Evolutionary conservation across 1,140 invertebrate genomes (phyloP).

Genomic region (Drosophila nebulosa): DNA sequence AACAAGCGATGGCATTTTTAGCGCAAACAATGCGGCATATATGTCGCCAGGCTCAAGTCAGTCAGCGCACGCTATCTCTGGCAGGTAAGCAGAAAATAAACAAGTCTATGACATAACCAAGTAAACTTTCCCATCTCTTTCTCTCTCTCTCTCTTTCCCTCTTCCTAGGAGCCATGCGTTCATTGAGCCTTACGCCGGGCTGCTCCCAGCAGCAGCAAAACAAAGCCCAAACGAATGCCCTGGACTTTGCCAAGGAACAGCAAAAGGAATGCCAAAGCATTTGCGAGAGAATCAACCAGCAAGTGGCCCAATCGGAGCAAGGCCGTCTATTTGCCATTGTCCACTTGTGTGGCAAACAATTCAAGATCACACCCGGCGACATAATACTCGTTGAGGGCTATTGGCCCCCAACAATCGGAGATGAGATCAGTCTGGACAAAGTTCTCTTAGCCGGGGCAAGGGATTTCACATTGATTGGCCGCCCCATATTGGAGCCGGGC

Average conservation of each 20-base stretch:
- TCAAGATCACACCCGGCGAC: conserved; percentile 93
- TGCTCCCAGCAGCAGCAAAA: conserved; percentile 58
- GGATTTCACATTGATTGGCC: conserved; percentile 93
- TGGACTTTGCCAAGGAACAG: conserved; percentile 46
- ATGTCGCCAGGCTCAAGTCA: conserved; percentile 23
- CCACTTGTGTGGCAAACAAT: conserved; percentile 91
- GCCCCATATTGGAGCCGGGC: conserved; percentile 89
- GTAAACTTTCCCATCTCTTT: neutral
- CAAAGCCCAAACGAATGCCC: conserved; percentile 21
- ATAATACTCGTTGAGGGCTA: conserved; percentile 91
- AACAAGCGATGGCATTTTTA: conserved; percentile 45
- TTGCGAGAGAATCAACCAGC: conserved; percentile 83
- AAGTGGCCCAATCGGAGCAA: conserved; percentile 82
- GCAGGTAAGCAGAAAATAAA: conserved; percentile 13
- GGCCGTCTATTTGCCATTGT: conserved; percentile 94
- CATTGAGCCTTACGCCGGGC: conserved; percentile 53
- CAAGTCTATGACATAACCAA: conserved; percentile 57
- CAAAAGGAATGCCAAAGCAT: conserved; percentile 76
- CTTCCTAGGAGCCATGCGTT: conserved; percentile 54
- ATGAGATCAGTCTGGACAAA: conserved; percentile 93
- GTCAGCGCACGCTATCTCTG: conserved; percentile 20
- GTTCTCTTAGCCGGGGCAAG: conserved; percentile 90
- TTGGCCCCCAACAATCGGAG: conserved; percentile 92
- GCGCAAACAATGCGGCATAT: conserved; percentile 53
- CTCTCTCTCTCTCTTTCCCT: neutral